Percentiles rank a stretch among this genome's conserved stretches.
These are phyloP conservation scores for Paraplagusia blochii DNA, from an alignment of 2,113 vertebrate genomes.

Conservation along the genomic window DNA sequence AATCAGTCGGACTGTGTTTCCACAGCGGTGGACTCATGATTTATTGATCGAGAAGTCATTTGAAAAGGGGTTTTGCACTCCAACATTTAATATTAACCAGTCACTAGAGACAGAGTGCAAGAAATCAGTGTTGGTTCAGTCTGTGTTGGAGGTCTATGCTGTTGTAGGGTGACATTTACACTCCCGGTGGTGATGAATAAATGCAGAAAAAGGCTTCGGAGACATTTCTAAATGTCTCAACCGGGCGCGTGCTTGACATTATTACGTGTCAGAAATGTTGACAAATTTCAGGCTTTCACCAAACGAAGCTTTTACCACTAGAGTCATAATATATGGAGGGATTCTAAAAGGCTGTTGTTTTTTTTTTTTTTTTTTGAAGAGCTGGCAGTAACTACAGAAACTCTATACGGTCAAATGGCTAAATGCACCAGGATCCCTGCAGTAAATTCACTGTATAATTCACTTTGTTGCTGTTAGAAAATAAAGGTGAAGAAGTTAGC, in stretches of 20 bases:
- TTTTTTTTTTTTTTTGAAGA: background rate
- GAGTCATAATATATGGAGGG: background rate
- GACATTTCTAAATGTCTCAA: constrained; percentile 31
- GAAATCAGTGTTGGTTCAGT: constrained; percentile 22
- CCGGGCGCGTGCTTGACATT: background rate
- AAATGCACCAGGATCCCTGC: background rate
- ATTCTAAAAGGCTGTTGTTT: background rate
- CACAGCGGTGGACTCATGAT: constrained; percentile 33
- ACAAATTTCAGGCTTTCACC: background rate
- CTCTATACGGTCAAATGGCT: too few species aligned
- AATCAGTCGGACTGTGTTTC: constrained; percentile 32
- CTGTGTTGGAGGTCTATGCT: constrained; percentile 15
- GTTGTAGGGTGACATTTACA: constrained; percentile 21
- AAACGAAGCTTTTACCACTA: too few species aligned
- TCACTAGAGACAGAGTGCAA: constrained; percentile 21
- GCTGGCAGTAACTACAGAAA: background rate
- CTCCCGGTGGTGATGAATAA: constrained; percentile 6
- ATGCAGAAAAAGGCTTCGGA: constrained; percentile 15
- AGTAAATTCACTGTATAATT: background rate
- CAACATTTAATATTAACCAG: constrained; percentile 33
- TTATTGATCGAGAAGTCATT: constrained; percentile 49
- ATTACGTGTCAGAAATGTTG: background rate
- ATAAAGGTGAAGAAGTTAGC: background rate
- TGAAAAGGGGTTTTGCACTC: constrained; percentile 24
- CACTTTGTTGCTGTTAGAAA: background rate